These are phyloP conservation scores for Dryas iulia DNA, from an alignment of 1,140 invertebrate species.

Conservation along the genomic window DNA sequence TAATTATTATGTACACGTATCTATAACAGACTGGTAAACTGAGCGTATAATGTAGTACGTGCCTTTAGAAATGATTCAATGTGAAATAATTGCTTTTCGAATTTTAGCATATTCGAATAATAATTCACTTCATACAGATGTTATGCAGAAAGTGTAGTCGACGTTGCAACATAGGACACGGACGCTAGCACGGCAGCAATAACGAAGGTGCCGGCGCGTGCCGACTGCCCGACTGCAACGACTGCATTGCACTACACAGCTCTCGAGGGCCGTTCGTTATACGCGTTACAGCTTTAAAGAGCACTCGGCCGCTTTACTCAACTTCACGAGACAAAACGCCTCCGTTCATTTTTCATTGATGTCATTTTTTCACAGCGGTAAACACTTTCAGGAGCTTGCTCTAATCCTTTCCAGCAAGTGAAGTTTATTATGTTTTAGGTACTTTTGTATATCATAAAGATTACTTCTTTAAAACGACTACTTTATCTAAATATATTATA, in stretches of 20 bases:
- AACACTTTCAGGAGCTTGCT: slow-evolving; percentile 21
- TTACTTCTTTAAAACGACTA: neutral
- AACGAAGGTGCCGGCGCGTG: slow-evolving; percentile 54
- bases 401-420: neutral
- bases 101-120: neutral
- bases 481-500: neutral
- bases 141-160: neutral
- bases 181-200: slow-evolving; percentile 15
- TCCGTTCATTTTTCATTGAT: slow-evolving; percentile 58
- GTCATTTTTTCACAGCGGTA: slow-evolving; percentile 38
- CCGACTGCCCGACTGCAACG: slow-evolving; percentile 41
- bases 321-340: slow-evolving; percentile 66
- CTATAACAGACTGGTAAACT: too few species aligned
- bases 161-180: neutral
- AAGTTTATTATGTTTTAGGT: slow-evolving; percentile 2
- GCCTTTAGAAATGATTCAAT: neutral
- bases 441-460: neutral
- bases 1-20: too few species aligned
- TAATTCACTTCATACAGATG: neutral
- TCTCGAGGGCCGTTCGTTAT: slow-evolving; percentile 67
- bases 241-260: slow-evolving; percentile 42
- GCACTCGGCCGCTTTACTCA: slow-evolving; percentile 59
- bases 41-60: neutral
- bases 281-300: slow-evolving; percentile 63
- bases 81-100: neutral